Base-by-base conservation (phyloP, 2,113 vertebrate species). In the zebrafish (Danio rerio) region DNA sequence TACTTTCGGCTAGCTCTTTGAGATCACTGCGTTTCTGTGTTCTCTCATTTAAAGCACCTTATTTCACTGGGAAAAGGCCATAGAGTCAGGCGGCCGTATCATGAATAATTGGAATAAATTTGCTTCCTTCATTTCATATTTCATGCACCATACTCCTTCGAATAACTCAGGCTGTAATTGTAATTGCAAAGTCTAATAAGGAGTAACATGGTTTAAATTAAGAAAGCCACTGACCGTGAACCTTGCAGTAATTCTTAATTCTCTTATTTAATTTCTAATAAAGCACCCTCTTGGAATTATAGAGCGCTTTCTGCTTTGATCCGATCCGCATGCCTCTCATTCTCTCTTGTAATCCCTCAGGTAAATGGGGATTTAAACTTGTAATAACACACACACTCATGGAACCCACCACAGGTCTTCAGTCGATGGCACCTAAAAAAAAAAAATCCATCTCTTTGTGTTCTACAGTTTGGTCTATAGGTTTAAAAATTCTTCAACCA, bases 41-140 rank as follows among this genome's bases (percentile, higher is more conserved):
- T 83, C 66, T 13, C 56, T 59, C 59, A 21, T 16, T 77, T 81
- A 76, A 47, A 77, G 72, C 40, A 68, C 72, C 72, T 81, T 83
- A 66, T 78, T 83, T 78, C 81, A 21, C 58, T 47, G 66, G 63
- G 81, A 86, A 86, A 86, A 83, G 85, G 85, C 81, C 81, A 86
- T 40, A 31, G 58, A 81, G 72, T 55, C 78, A 69, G 43, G 52
- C 58, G 74, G 81, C 85, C 50, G 49, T 81, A 83, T 83, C 85
- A 81, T 76, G 52, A 75, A 86, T 86, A 77, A 83, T 83, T 86
- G 81, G 81, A 86, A 86, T 86, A 86, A 86, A 86, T 86, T 83
- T 83, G 66, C 85, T 79, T 81, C 81, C 81, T 86, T 81, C 78
- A 66, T 83, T 78, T 86, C 81, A 78, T 83, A 83, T 86, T 83